phyloP scores from a whole-genome alignment of 2,888 invertebrate genomes.

The Cotesia congregata region DNA sequence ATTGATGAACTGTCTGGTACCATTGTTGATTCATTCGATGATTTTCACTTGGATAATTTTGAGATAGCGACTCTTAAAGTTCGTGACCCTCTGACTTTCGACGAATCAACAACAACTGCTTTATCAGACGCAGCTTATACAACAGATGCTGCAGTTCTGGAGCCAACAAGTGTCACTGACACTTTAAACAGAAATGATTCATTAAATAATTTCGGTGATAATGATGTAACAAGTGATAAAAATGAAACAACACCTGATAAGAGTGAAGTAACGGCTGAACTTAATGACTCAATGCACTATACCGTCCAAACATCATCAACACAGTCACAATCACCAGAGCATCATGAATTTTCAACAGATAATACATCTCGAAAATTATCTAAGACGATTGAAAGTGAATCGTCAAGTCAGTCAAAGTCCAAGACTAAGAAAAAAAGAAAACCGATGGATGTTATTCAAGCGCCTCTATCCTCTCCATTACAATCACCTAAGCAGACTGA shows the following conservation, averaged over 20 bases:
- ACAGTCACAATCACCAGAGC: background rate
- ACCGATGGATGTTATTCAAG: background rate
- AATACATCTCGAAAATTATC: background rate
- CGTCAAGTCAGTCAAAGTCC: constrained; percentile 7
- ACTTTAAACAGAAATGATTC: background rate
- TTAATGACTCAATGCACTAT: background rate
- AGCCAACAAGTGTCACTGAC: background rate
- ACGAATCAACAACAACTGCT: background rate
- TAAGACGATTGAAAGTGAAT: background rate
- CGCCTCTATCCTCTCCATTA: background rate
- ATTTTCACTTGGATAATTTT: background rate
- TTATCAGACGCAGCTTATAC: background rate
- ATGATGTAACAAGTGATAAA: background rate
- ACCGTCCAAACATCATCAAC: constrained; percentile 10
- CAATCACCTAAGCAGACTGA: background rate
- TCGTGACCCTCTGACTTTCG: background rate
- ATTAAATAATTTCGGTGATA: background rate
- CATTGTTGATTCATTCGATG: background rate
- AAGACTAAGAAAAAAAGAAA: background rate
- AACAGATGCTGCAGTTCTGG: background rate
- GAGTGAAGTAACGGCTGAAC: background rate
- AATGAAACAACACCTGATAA: background rate
- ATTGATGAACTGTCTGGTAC: background rate
- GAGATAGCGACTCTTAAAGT: background rate
- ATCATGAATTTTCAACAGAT: background rate